phyloP scores from a whole-genome alignment of 2,797 vertebrate genomes.

The Pampus argenteus region DNA sequence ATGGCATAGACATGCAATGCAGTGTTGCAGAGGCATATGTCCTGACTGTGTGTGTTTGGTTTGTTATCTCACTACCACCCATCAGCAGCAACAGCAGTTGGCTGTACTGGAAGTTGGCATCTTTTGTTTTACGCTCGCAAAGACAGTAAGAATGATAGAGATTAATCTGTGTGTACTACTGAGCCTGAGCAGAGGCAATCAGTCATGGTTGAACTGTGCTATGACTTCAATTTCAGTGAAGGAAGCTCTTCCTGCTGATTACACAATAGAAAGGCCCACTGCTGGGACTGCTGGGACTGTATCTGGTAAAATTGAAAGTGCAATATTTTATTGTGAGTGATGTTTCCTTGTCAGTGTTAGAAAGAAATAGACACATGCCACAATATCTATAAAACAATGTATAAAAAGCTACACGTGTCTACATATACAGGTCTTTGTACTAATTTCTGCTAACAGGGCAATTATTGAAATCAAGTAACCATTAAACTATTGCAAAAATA shows the following conservation, averaged over 20 bases:
- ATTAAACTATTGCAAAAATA: not conserved
- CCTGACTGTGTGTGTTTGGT: not conserved
- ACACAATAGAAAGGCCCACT: slow-evolving; percentile 58
- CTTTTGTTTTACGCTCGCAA: slow-evolving; percentile 43
- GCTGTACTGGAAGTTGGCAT: slow-evolving; percentile 14
- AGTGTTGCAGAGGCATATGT: slow-evolving; percentile 10
- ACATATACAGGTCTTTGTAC: not conserved
- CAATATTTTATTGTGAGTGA: slow-evolving; percentile 17
- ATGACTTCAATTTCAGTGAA: slow-evolving; percentile 69
- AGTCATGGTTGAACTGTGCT: slow-evolving; percentile 69
- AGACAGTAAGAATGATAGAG: slow-evolving; percentile 49
- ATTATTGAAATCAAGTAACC: not conserved
- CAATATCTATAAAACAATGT: not conserved
- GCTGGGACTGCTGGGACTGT: slow-evolving; percentile 28
- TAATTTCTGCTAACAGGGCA: not conserved
- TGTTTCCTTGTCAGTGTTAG: not conserved
- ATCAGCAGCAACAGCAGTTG: slow-evolving; percentile 29
- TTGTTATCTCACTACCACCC: slow-evolving; percentile 32
- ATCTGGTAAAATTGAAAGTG: slow-evolving; percentile 29
- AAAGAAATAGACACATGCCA: slow-evolving; percentile 4
- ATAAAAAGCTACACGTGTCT: not conserved
- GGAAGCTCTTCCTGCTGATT: slow-evolving; percentile 63
- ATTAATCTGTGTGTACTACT: slow-evolving; percentile 49
- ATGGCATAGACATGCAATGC: no score
- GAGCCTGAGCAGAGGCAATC: slow-evolving; percentile 67